Percentiles rank a stretch among this genome's conserved stretches.
phyloP scores from a whole-genome alignment of 2,888 invertebrate genomes.

The Drosophila formosana region DNA sequence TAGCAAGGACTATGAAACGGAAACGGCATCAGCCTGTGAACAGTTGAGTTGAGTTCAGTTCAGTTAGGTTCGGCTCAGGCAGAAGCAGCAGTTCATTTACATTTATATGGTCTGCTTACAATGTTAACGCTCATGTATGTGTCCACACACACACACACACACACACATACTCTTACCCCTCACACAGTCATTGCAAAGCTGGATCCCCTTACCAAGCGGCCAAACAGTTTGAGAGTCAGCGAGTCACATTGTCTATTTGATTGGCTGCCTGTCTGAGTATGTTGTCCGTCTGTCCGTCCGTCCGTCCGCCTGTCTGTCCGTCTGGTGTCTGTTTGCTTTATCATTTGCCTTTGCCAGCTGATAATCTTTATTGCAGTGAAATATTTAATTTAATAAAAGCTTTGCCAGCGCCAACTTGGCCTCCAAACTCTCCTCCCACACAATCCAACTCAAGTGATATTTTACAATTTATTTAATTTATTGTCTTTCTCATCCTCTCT shows the following conservation, averaged over 20 bases:
- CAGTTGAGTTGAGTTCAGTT: conserved; percentile 50
- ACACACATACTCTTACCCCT: not conserved
- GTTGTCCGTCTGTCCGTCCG: conserved; percentile 18
- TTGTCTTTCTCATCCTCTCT: conserved; percentile 29
- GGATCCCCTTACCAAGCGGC: not conserved
- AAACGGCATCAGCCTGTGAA: conserved; percentile 75
- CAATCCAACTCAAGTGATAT: conserved; percentile 52
- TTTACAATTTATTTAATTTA: conserved; percentile 81
- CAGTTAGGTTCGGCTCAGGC: conserved; percentile 54
- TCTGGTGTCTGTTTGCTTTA: conserved; percentile 61
- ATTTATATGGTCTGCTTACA: conserved; percentile 81
- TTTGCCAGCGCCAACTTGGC: conserved; percentile 22
- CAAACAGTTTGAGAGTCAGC: conserved; percentile 63
- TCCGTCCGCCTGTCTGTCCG: conserved; percentile 5
- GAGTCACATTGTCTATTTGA: conserved; percentile 74
- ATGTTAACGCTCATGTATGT: conserved; percentile 78
- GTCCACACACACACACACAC: conserved; percentile 29
- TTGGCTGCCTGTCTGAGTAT: conserved; percentile 45
- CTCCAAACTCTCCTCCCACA: not conserved
- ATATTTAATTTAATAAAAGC: conserved; percentile 80
- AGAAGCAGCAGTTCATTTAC: conserved; percentile 74
- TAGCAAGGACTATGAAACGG: conserved; percentile 78
- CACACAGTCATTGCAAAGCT: conserved; percentile 2
- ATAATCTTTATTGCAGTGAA: conserved; percentile 80
- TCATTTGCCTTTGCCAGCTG: conserved; percentile 72